A percentile compares a stretch with the other conserved stretches of the same genome.
Evolutionary conservation across 1,140 invertebrate genomes (phyloP).

Genomic region (Trichonephila inaurata): DNA sequence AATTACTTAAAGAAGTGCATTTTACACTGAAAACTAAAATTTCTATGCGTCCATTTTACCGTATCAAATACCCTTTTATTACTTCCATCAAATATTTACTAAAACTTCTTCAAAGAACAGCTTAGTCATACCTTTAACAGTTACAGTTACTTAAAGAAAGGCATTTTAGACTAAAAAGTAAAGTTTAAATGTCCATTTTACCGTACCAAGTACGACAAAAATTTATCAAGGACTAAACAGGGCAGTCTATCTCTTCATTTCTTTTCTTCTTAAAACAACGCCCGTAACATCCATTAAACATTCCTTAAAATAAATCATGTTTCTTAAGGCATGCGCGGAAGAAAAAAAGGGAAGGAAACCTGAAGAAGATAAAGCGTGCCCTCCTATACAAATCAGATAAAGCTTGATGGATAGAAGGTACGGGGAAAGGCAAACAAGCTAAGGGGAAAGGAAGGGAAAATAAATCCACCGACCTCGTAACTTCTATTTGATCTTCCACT

Average conservation of each 20-base stretch:
- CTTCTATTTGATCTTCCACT: conserved; percentile 94
- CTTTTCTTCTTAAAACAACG: not conserved
- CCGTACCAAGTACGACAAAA: too few species aligned
- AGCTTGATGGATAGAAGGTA: not conserved
- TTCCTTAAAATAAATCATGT: not conserved
- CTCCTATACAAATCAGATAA: conserved; percentile 18
- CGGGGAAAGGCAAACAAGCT: not conserved
- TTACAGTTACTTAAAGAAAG: too few species aligned
- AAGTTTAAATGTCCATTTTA: too few species aligned
- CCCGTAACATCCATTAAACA: not conserved
- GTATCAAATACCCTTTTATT: too few species aligned
- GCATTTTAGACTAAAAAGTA: too few species aligned
- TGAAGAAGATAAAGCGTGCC: not conserved
- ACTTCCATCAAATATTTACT: too few species aligned
- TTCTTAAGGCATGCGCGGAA: not conserved
- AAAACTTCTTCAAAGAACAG: too few species aligned
- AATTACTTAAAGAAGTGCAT: too few species aligned
- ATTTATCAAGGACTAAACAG: too few species aligned
- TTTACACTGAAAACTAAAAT: too few species aligned
- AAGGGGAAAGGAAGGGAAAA: not conserved
- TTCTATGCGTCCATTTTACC: too few species aligned
- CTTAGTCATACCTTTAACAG: too few species aligned
- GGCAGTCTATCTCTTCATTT: not conserved
- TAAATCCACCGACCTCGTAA: conserved; percentile 86
- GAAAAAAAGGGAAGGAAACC: not conserved